These are phyloP conservation scores for Turritopsis dohrnii DNA, from an alignment of 30 jellyfish, hydroid and myxozoan genomes.

Conservation along the genomic window DNA sequence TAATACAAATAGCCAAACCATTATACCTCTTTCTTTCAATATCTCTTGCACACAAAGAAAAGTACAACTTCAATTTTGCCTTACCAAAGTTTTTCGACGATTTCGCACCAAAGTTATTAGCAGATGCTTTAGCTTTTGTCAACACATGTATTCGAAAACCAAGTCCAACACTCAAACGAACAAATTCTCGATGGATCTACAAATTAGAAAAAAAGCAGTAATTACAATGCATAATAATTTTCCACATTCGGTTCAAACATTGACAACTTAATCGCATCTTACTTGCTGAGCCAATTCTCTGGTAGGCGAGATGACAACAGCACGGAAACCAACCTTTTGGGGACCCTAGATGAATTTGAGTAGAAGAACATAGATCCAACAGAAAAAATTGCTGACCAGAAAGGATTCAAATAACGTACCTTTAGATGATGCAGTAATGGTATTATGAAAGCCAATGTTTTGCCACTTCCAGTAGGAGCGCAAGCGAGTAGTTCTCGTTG, in stretches of 20 bases:
- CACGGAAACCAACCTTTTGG: constrained; percentile 71
- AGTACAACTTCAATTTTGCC: background rate
- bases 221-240: background rate
- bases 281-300: constrained; percentile 96
- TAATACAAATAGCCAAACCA: no score
- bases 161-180: constrained; percentile 58
- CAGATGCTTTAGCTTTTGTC: constrained; percentile 80
- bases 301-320: constrained; percentile 86
- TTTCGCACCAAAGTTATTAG: constrained; percentile 51
- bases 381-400: no score
- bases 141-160: constrained; percentile 67
- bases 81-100: constrained; percentile 11
- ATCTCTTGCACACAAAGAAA: background rate
- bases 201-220: background rate
- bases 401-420: constrained; percentile 43
- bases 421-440: constrained; percentile 63
- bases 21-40: background rate
- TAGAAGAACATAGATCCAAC: background rate
- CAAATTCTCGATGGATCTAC: constrained; percentile 79
- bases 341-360: constrained; percentile 45
- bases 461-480: constrained; percentile 99
- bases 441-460: constrained; percentile 81
- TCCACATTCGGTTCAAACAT: background rate
- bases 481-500: constrained; percentile 85
- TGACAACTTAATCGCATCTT: background rate